Evolutionary conservation across 2,888 invertebrate genomes (phyloP), one percentile per base, ranked within the genome.

Genomic region (Eristalis arbustorum): DNA sequence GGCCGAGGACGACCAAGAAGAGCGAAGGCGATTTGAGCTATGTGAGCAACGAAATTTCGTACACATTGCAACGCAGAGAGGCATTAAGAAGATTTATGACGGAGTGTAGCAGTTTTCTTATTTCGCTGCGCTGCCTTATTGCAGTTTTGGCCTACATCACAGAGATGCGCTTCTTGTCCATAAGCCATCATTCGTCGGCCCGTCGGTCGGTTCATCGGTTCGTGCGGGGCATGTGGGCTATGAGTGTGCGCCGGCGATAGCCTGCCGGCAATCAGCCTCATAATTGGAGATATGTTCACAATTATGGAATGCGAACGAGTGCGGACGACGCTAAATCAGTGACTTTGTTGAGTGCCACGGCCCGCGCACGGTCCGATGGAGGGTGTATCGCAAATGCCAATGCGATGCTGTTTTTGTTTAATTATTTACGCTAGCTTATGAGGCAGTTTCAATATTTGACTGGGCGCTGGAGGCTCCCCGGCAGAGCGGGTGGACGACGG

Each of bases 211-310:
- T 72, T 75, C 62, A 72, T 69, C 37, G 49, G 56, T 72, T 76
- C 69, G 66, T 64, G n/a, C n/a, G 56, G 77, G 49, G 18, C 49
- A 18, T 18, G 49, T 77, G 74, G 69, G 74, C 37, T 81, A 82
- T 78, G 74, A 82, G 77, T 62, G 67, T 85, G 37, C 31, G 71
- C 49, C 82, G 74, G 77, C 73, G 74, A 82, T 67, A 81, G 49
- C 49, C 69, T 72, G 75, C 67, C 83, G 83, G 83, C 74, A 87
- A 83, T 87, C 87, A 87, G 74, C 71, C 67, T 78, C 75, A 83
- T 87, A 83, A 87, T 87, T 87, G 83, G 72, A 83, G 87, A 87
- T 87, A 79, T 87, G 87, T 83, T 87, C 87, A 79, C 78, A 87
- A 83, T 87, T 87, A 87, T 83, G 87, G 78, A 78, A 87, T 87